A percentile compares a stretch with the other conserved stretches of the same genome.
Evolutionary conservation across 2,113 vertebrate genomes (phyloP).

Genomic region (Hyla sarda): DNA sequence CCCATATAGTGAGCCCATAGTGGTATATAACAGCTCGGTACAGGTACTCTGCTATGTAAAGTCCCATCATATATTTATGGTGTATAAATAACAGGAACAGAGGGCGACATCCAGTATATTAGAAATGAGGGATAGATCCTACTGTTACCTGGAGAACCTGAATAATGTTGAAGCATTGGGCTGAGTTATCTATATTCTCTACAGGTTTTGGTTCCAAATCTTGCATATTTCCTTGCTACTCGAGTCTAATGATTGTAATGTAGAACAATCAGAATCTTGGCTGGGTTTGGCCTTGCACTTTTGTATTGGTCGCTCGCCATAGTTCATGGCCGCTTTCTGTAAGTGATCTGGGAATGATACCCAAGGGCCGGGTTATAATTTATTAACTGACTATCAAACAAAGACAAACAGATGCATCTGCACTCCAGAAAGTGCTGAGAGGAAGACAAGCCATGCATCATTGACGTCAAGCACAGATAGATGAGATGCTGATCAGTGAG

Average conservation of each 20-base stretch:
- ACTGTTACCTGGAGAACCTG: too few relatives aligned
- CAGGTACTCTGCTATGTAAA: too few relatives aligned
- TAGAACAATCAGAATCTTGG: background rate
- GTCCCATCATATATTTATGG: too few relatives aligned
- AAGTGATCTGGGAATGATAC: background rate
- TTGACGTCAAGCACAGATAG: background rate
- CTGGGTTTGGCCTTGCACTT: background rate
- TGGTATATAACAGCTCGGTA: too few relatives aligned
- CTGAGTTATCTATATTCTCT: too few relatives aligned
- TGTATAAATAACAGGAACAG: too few relatives aligned
- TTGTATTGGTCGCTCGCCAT: background rate
- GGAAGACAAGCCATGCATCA: background rate
- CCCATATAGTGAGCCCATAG: too few relatives aligned
- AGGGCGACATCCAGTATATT: too few relatives aligned
- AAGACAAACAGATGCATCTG: conserved; percentile 18
- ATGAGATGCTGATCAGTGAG: background rate
- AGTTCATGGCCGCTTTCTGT: background rate
- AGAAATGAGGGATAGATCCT: too few relatives aligned
- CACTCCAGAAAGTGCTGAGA: background rate
- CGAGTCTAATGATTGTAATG: background rate
- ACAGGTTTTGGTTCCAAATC: too few relatives aligned
- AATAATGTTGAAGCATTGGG: too few relatives aligned
- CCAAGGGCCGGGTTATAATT: background rate
- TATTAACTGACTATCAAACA: background rate
- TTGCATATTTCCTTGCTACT: too few relatives aligned